Evolutionary conservation across 2,113 vertebrate species (phyloP), one percentile per base, ranked within the genome.

Genomic region (Gavialis gangeticus): DNA sequence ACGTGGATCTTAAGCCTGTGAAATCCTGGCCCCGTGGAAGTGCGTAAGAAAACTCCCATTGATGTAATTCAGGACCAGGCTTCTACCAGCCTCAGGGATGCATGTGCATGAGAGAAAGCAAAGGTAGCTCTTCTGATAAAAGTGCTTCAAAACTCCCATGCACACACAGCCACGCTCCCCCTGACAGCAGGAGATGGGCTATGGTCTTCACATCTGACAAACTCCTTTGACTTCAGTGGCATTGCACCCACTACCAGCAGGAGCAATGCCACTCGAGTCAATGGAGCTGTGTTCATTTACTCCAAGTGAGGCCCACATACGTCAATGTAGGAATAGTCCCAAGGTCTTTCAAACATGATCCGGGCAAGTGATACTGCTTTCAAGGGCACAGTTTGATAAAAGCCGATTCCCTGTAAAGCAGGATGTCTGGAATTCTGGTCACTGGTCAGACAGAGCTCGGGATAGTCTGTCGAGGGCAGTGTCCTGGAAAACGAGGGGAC

Each of bases 1-100:
- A 37, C 66, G 69, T 91, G 12, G 60, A 89, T 77, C 27, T 75
- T 88, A 84, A 30, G 55, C 62, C 95, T 64, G 89, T 93, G 95
- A 96, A 85, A 96, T 93, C 25, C 66, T 91, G 89, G 89, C 94
- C 94, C 93, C 87, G 89, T 92, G 95, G 75, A 90, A 97, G 75
- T 86, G 34, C 22, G 92, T 83, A 25, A 81, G 46, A 71, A 93
- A 96, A 80, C 56, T 85, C 62, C 89, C 82, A 88, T 37, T 54
- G 73, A 91, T 22, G 71, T 95, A 93, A 46, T 91, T 96, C 91
- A 66, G 93, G 94, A 90, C 94, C 91, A 96, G 82, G 92, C 91
- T 94, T 56, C 92, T 95, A 95, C 93, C 92, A 27, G 5, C 9
- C 56, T 17, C 34, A 62, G 93, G 71, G 92, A 94, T 5, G 13